Evolutionary conservation across 2,797 vertebrate species (phyloP).

Genomic region (Gymnothorax javanicus): DNA sequence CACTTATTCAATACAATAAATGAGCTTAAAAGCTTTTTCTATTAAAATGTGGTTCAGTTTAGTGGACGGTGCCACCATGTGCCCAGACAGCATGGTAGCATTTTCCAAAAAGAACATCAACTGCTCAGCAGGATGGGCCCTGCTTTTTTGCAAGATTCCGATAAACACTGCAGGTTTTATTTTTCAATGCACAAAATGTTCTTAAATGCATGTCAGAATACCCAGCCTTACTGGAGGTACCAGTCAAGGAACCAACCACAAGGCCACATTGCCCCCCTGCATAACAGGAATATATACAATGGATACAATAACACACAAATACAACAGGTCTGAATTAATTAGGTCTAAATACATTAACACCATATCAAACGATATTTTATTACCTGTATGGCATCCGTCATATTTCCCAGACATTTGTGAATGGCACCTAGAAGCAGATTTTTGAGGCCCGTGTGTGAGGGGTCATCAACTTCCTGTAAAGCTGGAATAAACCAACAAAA

Average conservation of each 20-base stretch:
- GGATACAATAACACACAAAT: neutral
- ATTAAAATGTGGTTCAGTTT: no score
- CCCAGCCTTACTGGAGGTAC: no score
- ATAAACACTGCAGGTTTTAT: neutral
- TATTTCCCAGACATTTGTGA: slow-evolving; percentile 90
- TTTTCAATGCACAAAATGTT: neutral
- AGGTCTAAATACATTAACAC: neutral
- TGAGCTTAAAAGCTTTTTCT: no score
- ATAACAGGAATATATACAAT: neutral
- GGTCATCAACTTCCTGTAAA: slow-evolving; percentile 86
- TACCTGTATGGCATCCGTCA: slow-evolving; percentile 92
- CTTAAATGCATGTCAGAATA: no score
- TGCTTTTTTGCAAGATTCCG: neutral
- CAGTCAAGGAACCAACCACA: no score
- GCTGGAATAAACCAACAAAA: slow-evolving; percentile 63
- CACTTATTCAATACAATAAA: no score
- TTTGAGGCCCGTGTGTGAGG: slow-evolving; percentile 82
- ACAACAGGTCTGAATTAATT: neutral
- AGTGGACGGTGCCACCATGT: no score
- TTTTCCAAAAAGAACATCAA: neutral
- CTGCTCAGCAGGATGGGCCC: neutral
- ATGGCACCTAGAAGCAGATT: slow-evolving; percentile 95
- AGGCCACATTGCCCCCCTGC: no score
- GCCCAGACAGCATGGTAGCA: neutral
- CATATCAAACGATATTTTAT: neutral